Evolutionary conservation across 2,888 invertebrate genomes (phyloP), one percentile per base, ranked within the genome.

Genomic region (Agrenia bidenticulata): DNA sequence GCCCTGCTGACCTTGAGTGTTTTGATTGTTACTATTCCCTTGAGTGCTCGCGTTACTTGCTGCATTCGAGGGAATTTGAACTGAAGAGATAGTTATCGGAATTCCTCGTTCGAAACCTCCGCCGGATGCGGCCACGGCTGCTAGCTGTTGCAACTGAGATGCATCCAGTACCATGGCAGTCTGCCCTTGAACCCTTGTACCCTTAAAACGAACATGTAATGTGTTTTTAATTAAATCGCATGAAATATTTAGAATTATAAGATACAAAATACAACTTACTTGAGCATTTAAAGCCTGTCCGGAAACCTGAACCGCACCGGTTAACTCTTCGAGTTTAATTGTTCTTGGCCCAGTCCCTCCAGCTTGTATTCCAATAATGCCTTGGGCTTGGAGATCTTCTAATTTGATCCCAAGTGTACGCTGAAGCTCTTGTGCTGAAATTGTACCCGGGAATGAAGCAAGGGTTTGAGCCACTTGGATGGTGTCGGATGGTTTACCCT

Each of bases 341-440:
- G 73, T 61, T 41, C 73, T 51, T n/a, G 68, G 63, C 19, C 51
- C 51, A 32, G 66, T 59, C 1, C 70, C 73, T 26, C 73, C 71
- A 27, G 68, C 66, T 51, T 69, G 69, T 37, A 72, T 70, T 9
- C 72, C 70, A 19, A 75, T 71, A 4, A 75, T 56, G 37, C 71
- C 70, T 45, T 71, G 72, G 17, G 63, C 71, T 45, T 75, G 75
- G 15, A 75, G 64, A 59, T 75, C 75, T 45, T 75, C 75, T 15
- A 75, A 27, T 58, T 75, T 75, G 13, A 75, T 60, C n/a, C 75
- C 75, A 1, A 75, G 51, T 4, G 70, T 70, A 17, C 73, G 53
- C 50, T 68, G 68, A 17, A 75, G 63, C n/a, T 75, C 73, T 27
- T 66, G 67, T 11, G 73, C 64, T 2, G 75, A 69, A 42, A 75